Conservation (phyloP, 2,888 invertebrate species). For the Phlogophora meticulosa region DNA sequence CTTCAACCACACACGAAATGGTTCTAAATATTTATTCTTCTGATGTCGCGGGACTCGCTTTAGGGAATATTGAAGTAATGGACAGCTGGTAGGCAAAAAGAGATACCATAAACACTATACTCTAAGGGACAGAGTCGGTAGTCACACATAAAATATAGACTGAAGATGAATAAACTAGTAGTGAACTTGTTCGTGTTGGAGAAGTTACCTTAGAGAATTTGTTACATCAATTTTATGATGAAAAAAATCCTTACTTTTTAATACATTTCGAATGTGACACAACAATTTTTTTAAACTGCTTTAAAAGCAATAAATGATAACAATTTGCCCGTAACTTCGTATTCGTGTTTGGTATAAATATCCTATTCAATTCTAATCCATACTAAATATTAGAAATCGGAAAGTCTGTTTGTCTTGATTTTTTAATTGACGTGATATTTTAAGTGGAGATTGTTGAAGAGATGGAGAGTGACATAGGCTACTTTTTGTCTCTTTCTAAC, state of each 20-base stretch:
- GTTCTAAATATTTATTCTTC: constrained; percentile 45
- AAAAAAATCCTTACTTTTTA: neutral
- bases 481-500: too few relatives aligned
- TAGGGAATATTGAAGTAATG: constrained; percentile 56
- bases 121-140: constrained; percentile 22
- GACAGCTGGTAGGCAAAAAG: constrained; percentile 36
- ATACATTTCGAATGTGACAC: neutral
- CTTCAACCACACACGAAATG: neutral
- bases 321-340: too few relatives aligned
- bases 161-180: constrained; percentile 40
- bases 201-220: constrained; percentile 19
- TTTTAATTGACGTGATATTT: too few relatives aligned
- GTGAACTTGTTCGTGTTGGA: neutral
- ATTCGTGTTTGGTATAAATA: too few relatives aligned
- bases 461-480: too few relatives aligned
- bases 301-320: too few relatives aligned
- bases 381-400: too few relatives aligned
- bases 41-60: constrained; percentile 36
- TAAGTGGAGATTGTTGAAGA: too few relatives aligned
- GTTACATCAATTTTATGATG: neutral
- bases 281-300: neutral
- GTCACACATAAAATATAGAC: constrained; percentile 33
- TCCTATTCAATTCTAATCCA: too few relatives aligned
- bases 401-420: too few relatives aligned
- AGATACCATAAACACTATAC: constrained; percentile 41